These are phyloP conservation scores for Eurois occulta DNA, from an alignment of 2,888 invertebrate genomes.

Conservation along the genomic window DNA sequence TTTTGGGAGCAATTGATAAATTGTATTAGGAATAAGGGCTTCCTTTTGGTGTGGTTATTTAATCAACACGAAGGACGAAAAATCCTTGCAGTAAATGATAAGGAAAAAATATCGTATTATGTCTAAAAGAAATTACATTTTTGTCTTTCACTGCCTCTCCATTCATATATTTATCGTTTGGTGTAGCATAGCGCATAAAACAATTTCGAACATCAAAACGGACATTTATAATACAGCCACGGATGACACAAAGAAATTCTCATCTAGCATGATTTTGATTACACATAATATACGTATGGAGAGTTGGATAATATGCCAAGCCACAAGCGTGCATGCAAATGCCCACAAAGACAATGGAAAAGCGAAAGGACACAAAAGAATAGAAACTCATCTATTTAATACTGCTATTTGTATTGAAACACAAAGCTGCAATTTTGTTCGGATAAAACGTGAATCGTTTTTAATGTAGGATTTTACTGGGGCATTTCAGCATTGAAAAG, in stretches of 20 bases:
- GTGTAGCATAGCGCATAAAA: neutral
- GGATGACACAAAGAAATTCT: conserved; percentile 29
- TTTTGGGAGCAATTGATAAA: conserved; percentile 42
- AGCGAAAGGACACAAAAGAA: conserved; percentile 60
- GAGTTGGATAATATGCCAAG: conserved; percentile 34
- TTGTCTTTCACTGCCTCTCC: neutral
- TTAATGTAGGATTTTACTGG: conserved; percentile 31
- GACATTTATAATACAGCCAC: neutral
- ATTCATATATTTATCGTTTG: neutral
- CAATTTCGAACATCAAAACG: neutral
- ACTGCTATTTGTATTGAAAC: conserved; percentile 52
- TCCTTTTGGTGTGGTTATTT: conserved; percentile 5
- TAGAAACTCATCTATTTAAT: conserved; percentile 58
- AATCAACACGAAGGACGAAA: neutral
- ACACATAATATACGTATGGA: conserved; percentile 27
- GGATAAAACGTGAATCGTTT: conserved; percentile 39
- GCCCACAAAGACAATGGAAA: conserved; percentile 54
- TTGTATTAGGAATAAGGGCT: conserved; percentile 22
- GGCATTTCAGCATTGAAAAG: conserved; percentile 1
- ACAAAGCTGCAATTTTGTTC: conserved; percentile 47
- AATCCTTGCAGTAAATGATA: neutral
- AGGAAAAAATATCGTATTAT: neutral
- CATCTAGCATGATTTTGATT: conserved; percentile 39
- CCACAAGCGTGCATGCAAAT: conserved; percentile 50
- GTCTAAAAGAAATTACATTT: neutral